phyloP scores from a whole-genome alignment of 2,113 vertebrate genomes.

The Megalops atlanticus region DNA sequence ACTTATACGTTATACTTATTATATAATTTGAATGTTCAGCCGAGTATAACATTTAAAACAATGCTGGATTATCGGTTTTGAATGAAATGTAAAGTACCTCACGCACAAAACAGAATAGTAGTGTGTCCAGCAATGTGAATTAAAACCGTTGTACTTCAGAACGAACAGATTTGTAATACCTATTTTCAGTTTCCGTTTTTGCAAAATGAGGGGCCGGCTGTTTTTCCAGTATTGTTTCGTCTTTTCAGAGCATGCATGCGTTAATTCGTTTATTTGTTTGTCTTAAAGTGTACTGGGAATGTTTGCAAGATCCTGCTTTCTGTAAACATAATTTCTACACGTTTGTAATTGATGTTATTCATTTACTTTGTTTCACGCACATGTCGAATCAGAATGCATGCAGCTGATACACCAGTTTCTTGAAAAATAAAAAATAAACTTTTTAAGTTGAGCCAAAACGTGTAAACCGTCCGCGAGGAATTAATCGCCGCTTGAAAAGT shows the following conservation, averaged over 20 bases:
- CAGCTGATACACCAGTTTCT: not conserved
- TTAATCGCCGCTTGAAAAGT: not conserved
- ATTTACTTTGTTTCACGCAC: slow-evolving; percentile 9
- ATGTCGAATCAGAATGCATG: not conserved
- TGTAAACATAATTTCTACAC: not conserved
- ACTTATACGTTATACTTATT: no score
- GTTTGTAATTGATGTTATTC: slow-evolving; percentile 9
- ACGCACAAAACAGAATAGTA: no score
- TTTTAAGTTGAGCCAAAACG: not conserved
- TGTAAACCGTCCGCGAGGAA: not conserved
- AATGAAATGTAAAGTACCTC: no score
- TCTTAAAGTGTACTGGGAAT: slow-evolving; percentile 9
- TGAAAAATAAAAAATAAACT: not conserved
- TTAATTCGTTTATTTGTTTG: not conserved
- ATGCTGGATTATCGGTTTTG: no score
- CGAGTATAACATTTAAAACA: no score
- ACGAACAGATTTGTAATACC: not conserved
- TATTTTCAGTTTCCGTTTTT: not conserved
- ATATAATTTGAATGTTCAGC: no score
- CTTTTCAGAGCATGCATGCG: not conserved
- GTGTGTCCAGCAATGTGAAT: no score
- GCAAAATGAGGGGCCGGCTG: not conserved
- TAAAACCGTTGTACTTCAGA: no score
- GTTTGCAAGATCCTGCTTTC: not conserved
- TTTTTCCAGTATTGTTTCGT: not conserved